Conservation (phyloP, 2,888 invertebrate species). For the Sphinx pinastri region DNA sequence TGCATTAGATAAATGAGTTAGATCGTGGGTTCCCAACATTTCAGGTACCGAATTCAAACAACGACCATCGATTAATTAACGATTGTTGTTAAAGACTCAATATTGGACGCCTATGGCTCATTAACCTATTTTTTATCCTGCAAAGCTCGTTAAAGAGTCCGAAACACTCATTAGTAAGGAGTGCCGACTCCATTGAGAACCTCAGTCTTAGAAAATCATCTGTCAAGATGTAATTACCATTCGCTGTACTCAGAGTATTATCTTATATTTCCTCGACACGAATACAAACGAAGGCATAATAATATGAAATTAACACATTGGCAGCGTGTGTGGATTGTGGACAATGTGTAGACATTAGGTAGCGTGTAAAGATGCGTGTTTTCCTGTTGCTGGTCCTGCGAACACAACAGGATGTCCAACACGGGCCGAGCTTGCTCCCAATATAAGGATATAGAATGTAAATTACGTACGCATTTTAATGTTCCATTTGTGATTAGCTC, state of each 20-base stretch:
- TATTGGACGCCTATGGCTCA: conserved; percentile 1
- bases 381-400: conserved; percentile 25
- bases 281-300: neutral
- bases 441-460: conserved; percentile 27
- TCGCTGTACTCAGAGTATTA: conserved; percentile 1
- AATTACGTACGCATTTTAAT: conserved; percentile 21
- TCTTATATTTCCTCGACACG: conserved; percentile 12
- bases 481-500: conserved; percentile 1
- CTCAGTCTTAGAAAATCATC: conserved; percentile 18
- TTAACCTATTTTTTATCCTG: conserved; percentile 8
- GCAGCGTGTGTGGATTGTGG: neutral
- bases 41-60: conserved; percentile 9
- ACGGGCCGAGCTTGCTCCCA: conserved; percentile 17
- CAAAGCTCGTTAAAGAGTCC: conserved; percentile 2
- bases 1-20: conserved; percentile 27
- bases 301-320: neutral
- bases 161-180: neutral
- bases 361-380: conserved; percentile 14
- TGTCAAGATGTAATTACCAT: conserved; percentile 18
- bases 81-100: neutral
- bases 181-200: conserved; percentile 4
- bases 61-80: neutral
- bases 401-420: conserved; percentile 27
- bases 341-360: conserved; percentile 1
- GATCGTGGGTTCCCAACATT: conserved; percentile 22